Evolutionary conservation across 2,113 vertebrate genomes (phyloP).

Genomic region (Elgaria multicarinata): DNA sequence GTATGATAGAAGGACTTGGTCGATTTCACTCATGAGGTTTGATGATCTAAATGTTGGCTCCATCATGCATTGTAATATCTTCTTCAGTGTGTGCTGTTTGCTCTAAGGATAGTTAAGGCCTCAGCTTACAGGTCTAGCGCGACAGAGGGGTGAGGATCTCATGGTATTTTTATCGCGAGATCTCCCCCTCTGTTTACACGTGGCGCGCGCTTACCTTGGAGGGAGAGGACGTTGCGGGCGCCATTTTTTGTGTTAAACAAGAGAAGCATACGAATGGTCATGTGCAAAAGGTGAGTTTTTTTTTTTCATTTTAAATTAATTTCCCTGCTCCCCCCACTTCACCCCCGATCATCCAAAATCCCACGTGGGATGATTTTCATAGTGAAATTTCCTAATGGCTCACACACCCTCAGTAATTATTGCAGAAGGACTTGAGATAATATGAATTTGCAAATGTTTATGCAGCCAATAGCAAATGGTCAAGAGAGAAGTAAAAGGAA

Average conservation of each 20-base stretch:
- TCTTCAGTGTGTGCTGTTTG: not conserved
- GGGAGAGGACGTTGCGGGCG: too few relatives aligned
- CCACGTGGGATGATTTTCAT: not conserved
- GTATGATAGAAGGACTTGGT: not conserved
- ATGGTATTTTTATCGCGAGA: too few relatives aligned
- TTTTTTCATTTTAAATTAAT: too few relatives aligned
- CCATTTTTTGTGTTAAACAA: too few relatives aligned
- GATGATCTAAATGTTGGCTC: accelerated
- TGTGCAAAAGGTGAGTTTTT: too few relatives aligned
- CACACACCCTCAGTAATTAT: not conserved
- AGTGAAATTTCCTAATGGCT: not conserved
- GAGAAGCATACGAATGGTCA: too few relatives aligned
- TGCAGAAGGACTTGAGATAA: not conserved
- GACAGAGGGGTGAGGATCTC: too few relatives aligned
- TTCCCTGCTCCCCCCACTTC: too few relatives aligned
- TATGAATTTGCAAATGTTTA: not conserved
- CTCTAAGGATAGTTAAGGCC: not conserved
- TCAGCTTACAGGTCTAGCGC: too few relatives aligned
- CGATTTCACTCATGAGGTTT: not conserved
- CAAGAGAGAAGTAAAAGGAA: not conserved
- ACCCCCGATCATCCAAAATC: not conserved
- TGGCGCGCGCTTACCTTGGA: too few relatives aligned
- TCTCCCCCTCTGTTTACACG: too few relatives aligned
- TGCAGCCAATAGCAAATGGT: not conserved
- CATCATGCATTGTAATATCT: not conserved